Base-by-base conservation (phyloP, 1,140 invertebrate species). In the Lordiphosa collinella region DNA sequence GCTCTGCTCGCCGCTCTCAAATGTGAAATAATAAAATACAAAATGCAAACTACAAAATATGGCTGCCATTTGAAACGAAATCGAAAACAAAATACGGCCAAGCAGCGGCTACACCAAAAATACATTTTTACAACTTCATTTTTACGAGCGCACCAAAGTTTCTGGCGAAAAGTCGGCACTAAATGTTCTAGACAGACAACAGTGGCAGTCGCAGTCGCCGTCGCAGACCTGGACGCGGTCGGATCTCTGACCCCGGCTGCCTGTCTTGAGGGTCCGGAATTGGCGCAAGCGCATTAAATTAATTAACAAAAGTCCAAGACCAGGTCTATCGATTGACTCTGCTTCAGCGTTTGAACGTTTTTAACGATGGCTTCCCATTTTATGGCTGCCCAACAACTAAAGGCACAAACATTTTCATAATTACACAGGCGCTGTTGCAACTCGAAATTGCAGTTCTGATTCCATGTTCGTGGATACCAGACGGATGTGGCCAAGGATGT, bases 41-140 rank as follows among this genome's bases (percentile, higher is more conserved):
- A 70, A 80, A 59, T 78, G 38, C 70, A 50, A 55, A 29, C 25
- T 29, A 29, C 54, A 63, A 64, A 55, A 59, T 64, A 58, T 57
- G 66, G 56, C 51, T 46, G 74, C 50, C 69, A 80, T 79, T 79
- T 79, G 74, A 79, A 79, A 74, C 72, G 74, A 79, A 79, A 79
- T 80, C 75, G 70, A 79, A 80, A 82, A 69, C 65, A 57, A 67
- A 80, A 64, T 66, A 51, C 55, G 53, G 41, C 58, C 63, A 47
- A 29, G 25, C 25, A 29, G 25, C 25, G 8, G 25, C 25, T 29
- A 43, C 35, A 72, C 53, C 65, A 56, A 52, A 80, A 80, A 70
- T 70, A 80, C 64, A 80, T 80, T 80, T 80, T 80, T 29, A 80
- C 75, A 80, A 75, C 75, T 80, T 79, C 25, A 29, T 38, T 70